Evolutionary conservation across 2,888 invertebrate genomes (phyloP).

Genomic region (Eledone cirrhosa): DNA sequence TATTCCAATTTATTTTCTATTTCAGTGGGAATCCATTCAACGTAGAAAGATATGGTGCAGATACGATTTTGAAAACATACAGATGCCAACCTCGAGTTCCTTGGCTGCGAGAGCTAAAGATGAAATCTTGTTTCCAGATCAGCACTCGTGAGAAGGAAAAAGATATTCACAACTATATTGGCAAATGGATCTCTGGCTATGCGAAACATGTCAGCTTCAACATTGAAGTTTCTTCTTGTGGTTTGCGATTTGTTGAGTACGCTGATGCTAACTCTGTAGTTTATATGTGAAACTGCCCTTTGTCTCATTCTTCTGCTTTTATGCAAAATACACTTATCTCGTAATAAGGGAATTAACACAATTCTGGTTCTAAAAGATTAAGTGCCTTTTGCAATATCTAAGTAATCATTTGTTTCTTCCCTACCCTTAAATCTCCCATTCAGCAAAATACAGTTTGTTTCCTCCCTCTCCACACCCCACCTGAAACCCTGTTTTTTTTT

Average conservation of each 20-base stretch:
- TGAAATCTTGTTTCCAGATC: conserved; percentile 22
- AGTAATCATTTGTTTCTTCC: no score
- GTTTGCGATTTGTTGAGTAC: not conserved
- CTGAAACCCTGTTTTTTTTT: no score
- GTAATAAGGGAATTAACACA: no score
- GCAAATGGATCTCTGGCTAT: conserved; percentile 14
- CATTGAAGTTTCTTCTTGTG: conserved; percentile 17
- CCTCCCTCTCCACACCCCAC: no score
- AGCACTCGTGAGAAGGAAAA: conserved; percentile 7
- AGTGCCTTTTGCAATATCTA: no score
- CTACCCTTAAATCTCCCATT: no score
- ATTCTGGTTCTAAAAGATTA: no score
- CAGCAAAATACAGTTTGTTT: no score
- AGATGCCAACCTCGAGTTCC: conserved; percentile 19
- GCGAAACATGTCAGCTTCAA: conserved; percentile 15
- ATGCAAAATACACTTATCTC: no score
- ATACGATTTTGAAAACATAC: conserved; percentile 10
- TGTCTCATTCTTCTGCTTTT: no score
- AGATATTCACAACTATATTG: conserved; percentile 3
- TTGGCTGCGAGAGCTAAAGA: conserved; percentile 13
- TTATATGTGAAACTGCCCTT: not conserved
- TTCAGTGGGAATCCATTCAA: conserved; percentile 24
- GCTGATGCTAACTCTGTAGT: conserved; percentile 9
- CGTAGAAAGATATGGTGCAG: conserved; percentile 11
- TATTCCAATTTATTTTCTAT: not conserved